phyloP scores from a whole-genome alignment of 2,888 invertebrate genomes.

The Mystacides longicornis region DNA sequence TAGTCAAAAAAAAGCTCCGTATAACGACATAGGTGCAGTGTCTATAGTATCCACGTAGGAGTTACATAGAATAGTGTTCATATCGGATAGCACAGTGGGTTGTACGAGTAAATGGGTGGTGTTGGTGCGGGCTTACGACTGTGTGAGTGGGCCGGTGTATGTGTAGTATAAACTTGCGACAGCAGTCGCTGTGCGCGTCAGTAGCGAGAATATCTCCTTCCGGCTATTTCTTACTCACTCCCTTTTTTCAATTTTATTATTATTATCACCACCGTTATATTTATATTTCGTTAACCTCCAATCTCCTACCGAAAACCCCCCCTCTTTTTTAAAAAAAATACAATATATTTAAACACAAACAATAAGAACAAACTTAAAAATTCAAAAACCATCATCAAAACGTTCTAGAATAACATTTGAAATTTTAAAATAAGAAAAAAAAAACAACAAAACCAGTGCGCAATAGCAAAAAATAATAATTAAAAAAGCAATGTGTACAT shows the following conservation, averaged over 20 bases:
- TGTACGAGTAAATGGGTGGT: not conserved
- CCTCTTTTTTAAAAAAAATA: conserved; percentile 1
- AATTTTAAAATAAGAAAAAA: not conserved
- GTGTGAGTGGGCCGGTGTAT: too few species aligned
- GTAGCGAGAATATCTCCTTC: conserved; percentile 10
- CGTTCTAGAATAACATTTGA: not conserved
- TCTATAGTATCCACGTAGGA: not conserved
- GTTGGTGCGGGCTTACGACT: too few species aligned
- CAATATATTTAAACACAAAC: not conserved
- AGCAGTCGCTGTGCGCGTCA: conserved; percentile 8
- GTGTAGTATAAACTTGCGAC: not conserved
- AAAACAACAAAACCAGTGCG: not conserved
- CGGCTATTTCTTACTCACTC: conserved; percentile 7
- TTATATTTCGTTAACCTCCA: not conserved
- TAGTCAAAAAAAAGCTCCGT: not conserved
- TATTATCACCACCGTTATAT: conserved; percentile 11
- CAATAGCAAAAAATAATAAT: not conserved
- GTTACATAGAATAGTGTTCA: not conserved
- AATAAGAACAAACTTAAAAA: not conserved
- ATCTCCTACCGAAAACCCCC: not conserved
- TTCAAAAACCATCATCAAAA: not conserved
- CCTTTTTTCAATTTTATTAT: conserved; percentile 12
- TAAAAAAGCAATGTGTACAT: not conserved
- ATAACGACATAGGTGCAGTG: not conserved
- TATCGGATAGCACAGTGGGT: not conserved